phyloP scores from a whole-genome alignment of 1,140 invertebrate genomes.

The Chrysomallon squamiferum region DNA sequence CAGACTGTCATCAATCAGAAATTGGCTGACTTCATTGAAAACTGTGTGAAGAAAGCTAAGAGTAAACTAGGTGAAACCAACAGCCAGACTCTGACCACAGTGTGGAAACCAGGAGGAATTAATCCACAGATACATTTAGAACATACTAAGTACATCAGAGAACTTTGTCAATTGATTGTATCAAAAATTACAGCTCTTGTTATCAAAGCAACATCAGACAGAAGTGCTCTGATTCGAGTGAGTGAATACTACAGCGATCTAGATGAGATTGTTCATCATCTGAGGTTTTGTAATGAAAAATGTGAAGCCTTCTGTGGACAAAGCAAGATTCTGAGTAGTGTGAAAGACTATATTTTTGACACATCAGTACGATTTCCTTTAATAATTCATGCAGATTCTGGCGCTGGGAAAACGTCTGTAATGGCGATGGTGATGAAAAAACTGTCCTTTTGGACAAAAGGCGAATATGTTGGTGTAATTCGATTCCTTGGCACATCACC shows the following conservation, averaged over 20 bases:
- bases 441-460: constrained; percentile 33
- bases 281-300: constrained; percentile 91
- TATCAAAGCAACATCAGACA: constrained; percentile 21
- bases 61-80: constrained; percentile 10
- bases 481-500: constrained; percentile 48
- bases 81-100: constrained; percentile 16
- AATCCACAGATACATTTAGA: constrained; percentile 24
- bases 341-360: constrained; percentile 34
- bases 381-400: constrained; percentile 43
- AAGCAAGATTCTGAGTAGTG: constrained; percentile 24
- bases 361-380: constrained; percentile 30
- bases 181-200: constrained; percentile 37
- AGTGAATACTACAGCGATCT: constrained; percentile 39
- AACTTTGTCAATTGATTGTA: constrained; percentile 43
- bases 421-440: constrained; percentile 45
- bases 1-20: constrained; percentile 30
- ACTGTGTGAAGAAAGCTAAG: constrained; percentile 16
- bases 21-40: neutral
- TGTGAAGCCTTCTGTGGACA: constrained; percentile 39
- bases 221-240: constrained; percentile 23
- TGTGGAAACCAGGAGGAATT: constrained; percentile 38
- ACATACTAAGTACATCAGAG: constrained; percentile 40
- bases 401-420: constrained; percentile 47
- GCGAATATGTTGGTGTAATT: constrained; percentile 29
- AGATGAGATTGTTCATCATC: constrained; percentile 91